Evolutionary conservation across 2,888 invertebrate genomes (phyloP).

Genomic region (Megalurothrips usitatus): DNA sequence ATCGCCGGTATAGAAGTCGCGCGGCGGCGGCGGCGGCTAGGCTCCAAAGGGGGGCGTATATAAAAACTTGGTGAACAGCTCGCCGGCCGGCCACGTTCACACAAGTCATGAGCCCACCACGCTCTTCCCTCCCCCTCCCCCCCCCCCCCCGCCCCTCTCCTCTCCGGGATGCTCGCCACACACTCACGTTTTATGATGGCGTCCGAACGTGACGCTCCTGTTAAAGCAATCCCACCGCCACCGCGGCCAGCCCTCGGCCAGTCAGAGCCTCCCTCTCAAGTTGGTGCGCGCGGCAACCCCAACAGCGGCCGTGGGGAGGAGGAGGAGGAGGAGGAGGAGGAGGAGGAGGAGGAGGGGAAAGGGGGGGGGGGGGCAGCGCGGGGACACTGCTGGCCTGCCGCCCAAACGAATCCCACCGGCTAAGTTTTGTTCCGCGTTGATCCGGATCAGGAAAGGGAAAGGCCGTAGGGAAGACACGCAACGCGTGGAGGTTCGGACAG

Average conservation of each 20-base stretch:
- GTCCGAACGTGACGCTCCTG: slow-evolving; percentile 11
- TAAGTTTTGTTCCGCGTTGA: slow-evolving; percentile 7
- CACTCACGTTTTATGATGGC: slow-evolving; percentile 22
- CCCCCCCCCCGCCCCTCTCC: not conserved
- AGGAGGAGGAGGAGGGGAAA: no score
- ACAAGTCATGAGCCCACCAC: slow-evolving; percentile 5
- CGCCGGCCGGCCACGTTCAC: not conserved
- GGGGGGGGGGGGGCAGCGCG: not conserved
- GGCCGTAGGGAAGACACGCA: not conserved
- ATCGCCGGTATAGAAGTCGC: no score
- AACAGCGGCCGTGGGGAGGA: no score
- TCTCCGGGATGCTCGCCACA: slow-evolving; percentile 4
- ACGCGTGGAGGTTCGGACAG: no score
- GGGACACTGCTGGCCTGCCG: not conserved
- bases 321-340: no score
- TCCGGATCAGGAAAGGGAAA: not conserved
- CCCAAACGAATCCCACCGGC: slow-evolving; percentile 12
- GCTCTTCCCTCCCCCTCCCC: no score
- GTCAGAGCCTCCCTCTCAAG: not conserved
- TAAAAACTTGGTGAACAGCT: not conserved
- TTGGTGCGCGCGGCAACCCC: not conserved
- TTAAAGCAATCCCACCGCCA: not conserved
- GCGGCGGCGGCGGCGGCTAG: no score
- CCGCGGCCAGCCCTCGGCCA: not conserved
- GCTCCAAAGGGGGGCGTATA: not conserved